Base-by-base conservation (phyloP, 2,797 vertebrate genomes). In the Decapterus maruadsi region DNA sequence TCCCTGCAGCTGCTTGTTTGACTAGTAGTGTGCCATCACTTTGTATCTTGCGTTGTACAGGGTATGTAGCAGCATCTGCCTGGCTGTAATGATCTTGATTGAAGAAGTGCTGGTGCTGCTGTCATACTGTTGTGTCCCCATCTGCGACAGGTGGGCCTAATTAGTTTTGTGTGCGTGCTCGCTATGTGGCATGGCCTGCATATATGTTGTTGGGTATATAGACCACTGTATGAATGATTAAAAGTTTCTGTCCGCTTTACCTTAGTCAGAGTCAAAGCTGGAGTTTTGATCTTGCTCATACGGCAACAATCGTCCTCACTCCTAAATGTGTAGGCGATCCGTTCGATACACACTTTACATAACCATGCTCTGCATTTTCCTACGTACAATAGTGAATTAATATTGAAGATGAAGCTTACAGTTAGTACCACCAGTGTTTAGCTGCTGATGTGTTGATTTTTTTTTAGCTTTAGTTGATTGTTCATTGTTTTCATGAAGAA, bases 91-190 rank as follows among this genome's bases (percentile, higher is more conserved):
- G 72, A 76, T 74, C 78, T 72, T 63, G 55, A 82, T 59, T 65
- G 56, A 70, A 77, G 58, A 14, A 11, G 36, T 12, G 3, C 34
- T 53, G 59, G 17, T 38, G 55, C 26, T 57, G 50, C 64, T 45
- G 65, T 84, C 74, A 50, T 38, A 68, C 62, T 31, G 48, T 63
- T 53, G 61, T 63, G 19, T 88, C 58, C 78, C 8, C 0, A 66
- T 72, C 48, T 63, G 72, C 13, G 77, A 83, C 85, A 75, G 74
- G 70, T 76, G 78, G 62, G 13, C 61, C 57, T 86, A 50, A 88
- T 90, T 86, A 80, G 81, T 45, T 53, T 57, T 71, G 73, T 70
- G 59, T 68, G 43, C 77, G 81, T 71, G 60, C 10, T 36, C 34
- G 4, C 71, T 29, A 8, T 22, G 22, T 45, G 34, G 7, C 8